Base-by-base conservation (phyloP, 2,888 invertebrate species). In the Thereva unica region DNA sequence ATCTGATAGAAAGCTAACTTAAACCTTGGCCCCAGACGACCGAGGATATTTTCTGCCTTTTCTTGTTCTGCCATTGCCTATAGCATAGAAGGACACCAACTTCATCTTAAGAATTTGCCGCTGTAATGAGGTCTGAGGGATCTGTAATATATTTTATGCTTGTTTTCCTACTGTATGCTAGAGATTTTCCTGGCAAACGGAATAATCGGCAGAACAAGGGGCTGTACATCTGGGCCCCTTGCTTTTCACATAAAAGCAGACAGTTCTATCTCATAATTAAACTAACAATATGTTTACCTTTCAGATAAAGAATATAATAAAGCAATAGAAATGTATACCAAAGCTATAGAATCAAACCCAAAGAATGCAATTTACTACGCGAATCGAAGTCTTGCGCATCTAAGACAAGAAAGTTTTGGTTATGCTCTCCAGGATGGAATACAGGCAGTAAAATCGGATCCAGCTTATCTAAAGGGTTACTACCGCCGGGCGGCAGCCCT, bases 401-500 rank as follows among this genome's bases (percentile, higher is more conserved):
- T 99, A 69, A 91, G 93, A 76, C 90, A 90, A 67, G 99, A 99
- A 82, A 93, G 91, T 80, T 98, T 95, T 81, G 99, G 99, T 3
- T 93, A 91, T 80, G 98, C 98, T 1, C 82, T 98, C 66, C 84
- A 83, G 47, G 99, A 99, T 85, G 98, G 98, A 1, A 87, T 93
- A 1, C 90, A 90, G 78, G 90, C 98, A 1, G 92, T 99, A 67
- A 91, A 93, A 79, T 80, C 95, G 71, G 97, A 99, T 81, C 89
- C 87, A 74, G 84, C 85, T 35, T 99, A 97, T 79, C 85, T 96
- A 35, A 98, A 99, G 84, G 98, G 96, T 0, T 99, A 96, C 79
- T 99, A 98, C 80, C 87, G 99, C 75, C 85, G 98, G 76, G 99
- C 98, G 0, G 95, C 95, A 2, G 92, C 99, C 41, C 88, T 96